Percentiles rank a stretch among this genome's conserved stretches.
Evolutionary conservation across 2,797 vertebrate genomes (phyloP).

Genomic region (Thripadectes ignobilis): DNA sequence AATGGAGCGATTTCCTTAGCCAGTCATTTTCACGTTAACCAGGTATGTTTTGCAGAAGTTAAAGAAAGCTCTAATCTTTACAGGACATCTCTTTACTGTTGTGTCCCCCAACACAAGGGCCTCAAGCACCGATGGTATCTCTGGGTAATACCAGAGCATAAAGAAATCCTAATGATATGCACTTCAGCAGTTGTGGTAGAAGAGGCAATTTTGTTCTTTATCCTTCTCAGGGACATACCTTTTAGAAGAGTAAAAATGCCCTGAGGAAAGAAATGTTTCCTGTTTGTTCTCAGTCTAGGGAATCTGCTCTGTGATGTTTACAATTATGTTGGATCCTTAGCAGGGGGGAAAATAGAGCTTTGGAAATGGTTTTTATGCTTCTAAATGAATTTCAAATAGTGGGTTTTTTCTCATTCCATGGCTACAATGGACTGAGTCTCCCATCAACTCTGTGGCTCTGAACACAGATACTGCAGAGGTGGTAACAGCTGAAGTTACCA

Average conservation of each 20-base stretch:
- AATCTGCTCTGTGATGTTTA: slow-evolving; percentile 49
- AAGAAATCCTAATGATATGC: slow-evolving; percentile 11
- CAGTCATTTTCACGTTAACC: not conserved
- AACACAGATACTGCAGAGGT: not conserved
- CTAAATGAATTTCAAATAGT: not conserved
- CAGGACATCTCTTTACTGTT: slow-evolving; percentile 19
- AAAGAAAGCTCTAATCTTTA: not conserved
- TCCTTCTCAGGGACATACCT: slow-evolving; percentile 45
- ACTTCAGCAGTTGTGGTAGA: slow-evolving; percentile 33
- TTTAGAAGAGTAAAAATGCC: slow-evolving; percentile 47
- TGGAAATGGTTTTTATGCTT: slow-evolving; percentile 6
- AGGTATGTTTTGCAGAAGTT: not conserved
- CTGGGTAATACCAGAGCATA: not conserved
- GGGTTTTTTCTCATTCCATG: not conserved
- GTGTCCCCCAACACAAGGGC: not conserved
- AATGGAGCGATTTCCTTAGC: not conserved
- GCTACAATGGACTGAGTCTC: not conserved
- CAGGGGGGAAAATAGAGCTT: not conserved
- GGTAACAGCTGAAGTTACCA: not conserved
- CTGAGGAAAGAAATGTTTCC: slow-evolving; percentile 52
- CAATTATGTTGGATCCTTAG: slow-evolving; percentile 7
- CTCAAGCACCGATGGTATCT: not conserved
- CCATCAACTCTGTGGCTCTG: not conserved
- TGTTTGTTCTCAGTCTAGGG: slow-evolving; percentile 32
- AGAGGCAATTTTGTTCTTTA: slow-evolving; percentile 29